Evolutionary conservation across 2,888 invertebrate genomes (phyloP).

Genomic region (Ephialtes manifestator): DNA sequence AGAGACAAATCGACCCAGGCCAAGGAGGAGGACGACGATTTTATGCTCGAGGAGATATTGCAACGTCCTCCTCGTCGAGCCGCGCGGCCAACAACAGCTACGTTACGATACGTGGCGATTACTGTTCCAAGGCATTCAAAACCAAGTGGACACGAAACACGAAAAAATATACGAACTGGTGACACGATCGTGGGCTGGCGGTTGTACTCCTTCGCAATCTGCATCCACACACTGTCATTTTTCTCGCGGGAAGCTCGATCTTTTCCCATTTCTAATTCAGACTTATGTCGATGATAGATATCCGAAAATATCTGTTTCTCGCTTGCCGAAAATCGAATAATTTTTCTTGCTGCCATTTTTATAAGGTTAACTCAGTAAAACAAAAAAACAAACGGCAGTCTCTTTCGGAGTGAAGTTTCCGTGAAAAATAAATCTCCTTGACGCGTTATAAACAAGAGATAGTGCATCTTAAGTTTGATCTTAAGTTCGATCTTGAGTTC

Average conservation of each 20-base stretch:
- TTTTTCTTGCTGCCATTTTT: background rate
- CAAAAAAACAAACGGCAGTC: too few species aligned
- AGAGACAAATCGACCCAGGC: constrained; percentile 48
- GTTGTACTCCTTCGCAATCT: background rate
- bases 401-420: too few species aligned
- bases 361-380: background rate
- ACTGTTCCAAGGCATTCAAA: too few species aligned
- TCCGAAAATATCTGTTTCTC: background rate
- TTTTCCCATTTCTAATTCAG: background rate
- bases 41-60: constrained; percentile 82
- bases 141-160: background rate
- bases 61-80: constrained; percentile 45
- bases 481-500: too few species aligned
- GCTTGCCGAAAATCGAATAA: background rate
- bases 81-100: too few species aligned
- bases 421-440: too few species aligned
- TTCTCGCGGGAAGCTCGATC: background rate
- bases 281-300: background rate
- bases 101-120: too few species aligned
- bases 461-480: too few species aligned
- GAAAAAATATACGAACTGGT: background rate
- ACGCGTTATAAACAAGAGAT: background rate
- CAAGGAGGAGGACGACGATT: constrained; percentile 75
- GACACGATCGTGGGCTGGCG: background rate
- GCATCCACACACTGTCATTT: background rate